Evolutionary conservation across 2,113 vertebrate genomes (phyloP).

Genomic region (Engraulis encrasicolus): DNA sequence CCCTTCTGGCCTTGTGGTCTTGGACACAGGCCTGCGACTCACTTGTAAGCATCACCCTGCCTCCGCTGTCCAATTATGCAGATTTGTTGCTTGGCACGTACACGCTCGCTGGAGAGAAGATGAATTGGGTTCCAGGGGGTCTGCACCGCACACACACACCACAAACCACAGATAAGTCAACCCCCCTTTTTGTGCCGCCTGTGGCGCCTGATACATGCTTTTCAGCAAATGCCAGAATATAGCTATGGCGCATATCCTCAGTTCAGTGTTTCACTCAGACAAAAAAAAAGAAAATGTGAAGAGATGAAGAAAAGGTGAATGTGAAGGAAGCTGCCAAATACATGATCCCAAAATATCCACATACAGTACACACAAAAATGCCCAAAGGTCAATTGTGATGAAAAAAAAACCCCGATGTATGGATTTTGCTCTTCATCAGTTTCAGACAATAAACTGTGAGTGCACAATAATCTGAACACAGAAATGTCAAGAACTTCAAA

Average conservation of each 20-base stretch:
- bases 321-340: not conserved
- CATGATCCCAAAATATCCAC: not conserved
- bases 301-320: not conserved
- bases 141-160: not conserved
- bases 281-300: too few relatives aligned
- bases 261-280: not conserved
- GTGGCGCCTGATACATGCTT: not conserved
- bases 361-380: not conserved
- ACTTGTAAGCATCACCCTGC: conserved; percentile 47
- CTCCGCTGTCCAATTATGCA: conserved; percentile 38
- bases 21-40: conserved; percentile 43
- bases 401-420: not conserved
- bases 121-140: not conserved
- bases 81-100: conserved; percentile 38
- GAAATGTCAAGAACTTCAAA: too few relatives aligned
- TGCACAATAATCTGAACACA: too few relatives aligned
- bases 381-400: not conserved
- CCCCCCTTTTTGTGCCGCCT: conserved; percentile 1
- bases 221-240: not conserved
- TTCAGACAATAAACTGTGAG: too few relatives aligned
- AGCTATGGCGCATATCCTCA: not conserved
- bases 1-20: conserved; percentile 39
- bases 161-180: not conserved
- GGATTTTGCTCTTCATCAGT: not conserved
- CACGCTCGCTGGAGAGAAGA: conserved; percentile 43